Conservation (phyloP, 2,113 vertebrate genomes). For the Chloroceryle aenea region DNA sequence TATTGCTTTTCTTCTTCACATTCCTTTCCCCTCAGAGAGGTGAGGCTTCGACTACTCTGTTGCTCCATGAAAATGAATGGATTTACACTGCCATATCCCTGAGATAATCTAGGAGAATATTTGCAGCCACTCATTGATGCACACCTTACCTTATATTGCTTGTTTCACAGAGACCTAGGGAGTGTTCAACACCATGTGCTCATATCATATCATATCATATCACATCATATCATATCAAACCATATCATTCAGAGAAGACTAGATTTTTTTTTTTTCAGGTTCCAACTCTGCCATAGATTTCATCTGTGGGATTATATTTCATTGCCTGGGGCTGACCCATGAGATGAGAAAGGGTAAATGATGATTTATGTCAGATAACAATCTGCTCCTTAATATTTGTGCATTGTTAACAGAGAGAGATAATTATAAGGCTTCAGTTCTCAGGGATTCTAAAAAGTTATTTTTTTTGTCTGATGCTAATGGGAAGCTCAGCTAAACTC, state of each 20-base stretch:
- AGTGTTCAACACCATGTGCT: background rate
- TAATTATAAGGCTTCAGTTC: background rate
- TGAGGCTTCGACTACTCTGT: background rate
- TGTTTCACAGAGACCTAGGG: background rate
- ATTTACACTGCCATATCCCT: background rate
- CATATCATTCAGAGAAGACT: background rate
- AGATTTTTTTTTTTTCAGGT: background rate
- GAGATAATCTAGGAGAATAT: background rate
- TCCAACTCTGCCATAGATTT: background rate
- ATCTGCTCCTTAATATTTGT: conserved; percentile 12
- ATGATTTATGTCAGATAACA: conserved; percentile 35
- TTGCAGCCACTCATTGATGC: background rate
- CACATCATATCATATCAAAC: background rate
- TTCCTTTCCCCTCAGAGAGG: background rate
- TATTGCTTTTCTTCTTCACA: background rate
- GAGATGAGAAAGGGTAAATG: background rate
- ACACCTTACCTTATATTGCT: background rate
- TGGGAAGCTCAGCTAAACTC: background rate
- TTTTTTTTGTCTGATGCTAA: background rate
- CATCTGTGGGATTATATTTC: background rate
- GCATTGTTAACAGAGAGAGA: conserved; percentile 4
- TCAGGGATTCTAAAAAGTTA: background rate
- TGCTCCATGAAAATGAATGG: background rate
- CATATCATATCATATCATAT: background rate
- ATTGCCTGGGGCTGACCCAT: background rate